Percentiles rank a stretch among this genome's conserved stretches.
Evolutionary conservation across 2,888 invertebrate species (phyloP).

Genomic region (Tinea pellionella): DNA sequence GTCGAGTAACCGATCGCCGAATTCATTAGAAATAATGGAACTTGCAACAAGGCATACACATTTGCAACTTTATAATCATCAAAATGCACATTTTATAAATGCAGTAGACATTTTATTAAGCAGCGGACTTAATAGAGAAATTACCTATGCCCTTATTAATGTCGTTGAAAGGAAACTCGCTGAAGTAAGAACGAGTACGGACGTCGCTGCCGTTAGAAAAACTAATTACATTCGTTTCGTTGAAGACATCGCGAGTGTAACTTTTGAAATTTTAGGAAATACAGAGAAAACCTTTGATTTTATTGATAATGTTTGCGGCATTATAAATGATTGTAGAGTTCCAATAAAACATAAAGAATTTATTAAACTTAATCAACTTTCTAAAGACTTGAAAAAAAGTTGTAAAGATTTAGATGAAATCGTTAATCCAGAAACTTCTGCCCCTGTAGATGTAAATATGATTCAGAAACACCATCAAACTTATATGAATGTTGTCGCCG

Average conservation of each 20-base stretch:
- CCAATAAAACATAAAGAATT: conserved; percentile 62
- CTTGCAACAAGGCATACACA: conserved; percentile 55
- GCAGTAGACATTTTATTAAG: conserved; percentile 59
- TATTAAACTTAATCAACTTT: conserved; percentile 55
- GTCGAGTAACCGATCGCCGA: conserved; percentile 55
- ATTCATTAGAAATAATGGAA: conserved; percentile 60
- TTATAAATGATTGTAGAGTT: conserved; percentile 54
- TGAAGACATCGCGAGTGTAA: conserved; percentile 59
- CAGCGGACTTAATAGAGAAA: conserved; percentile 60
- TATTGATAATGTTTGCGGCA: conserved; percentile 50
- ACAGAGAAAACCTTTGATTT: conserved; percentile 56
- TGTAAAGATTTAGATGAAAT: conserved; percentile 57
- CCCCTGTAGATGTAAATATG: conserved; percentile 38
- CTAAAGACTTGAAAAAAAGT: conserved; percentile 54
- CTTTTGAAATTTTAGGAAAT: conserved; percentile 60
- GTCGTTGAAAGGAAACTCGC: conserved; percentile 61
- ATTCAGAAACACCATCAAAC: conserved; percentile 58
- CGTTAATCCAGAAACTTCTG: conserved; percentile 30
- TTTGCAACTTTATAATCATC: conserved; percentile 56
- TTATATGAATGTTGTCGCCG: conserved; percentile 60
- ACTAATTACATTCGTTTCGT: conserved; percentile 59
- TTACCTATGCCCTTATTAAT: conserved; percentile 61
- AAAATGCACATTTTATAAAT: conserved; percentile 60
- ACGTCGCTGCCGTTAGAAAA: conserved; percentile 53
- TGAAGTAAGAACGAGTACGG: conserved; percentile 51